Percentiles rank a stretch among this genome's conserved stretches.
These are phyloP conservation scores for Heliopora coerulea DNA, from an alignment of 92 coral and sea anemone species.

Conservation along the genomic window DNA sequence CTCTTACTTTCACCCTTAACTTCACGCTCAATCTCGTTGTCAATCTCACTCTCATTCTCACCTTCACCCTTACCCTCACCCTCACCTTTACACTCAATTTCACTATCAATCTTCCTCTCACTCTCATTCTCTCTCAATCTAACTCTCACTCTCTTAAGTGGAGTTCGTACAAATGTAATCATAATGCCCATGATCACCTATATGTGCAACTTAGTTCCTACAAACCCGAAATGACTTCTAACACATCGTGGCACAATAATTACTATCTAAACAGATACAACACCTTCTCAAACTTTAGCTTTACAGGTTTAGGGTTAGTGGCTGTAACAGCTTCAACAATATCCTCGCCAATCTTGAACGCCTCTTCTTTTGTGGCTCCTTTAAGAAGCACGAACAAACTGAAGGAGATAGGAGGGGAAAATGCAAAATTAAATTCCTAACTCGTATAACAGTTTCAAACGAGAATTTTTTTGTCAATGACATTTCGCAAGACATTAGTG, in stretches of 20 bases:
- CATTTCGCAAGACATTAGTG: not conserved
- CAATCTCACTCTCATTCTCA: too few relatives aligned
- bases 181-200: not conserved
- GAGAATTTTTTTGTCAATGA: not conserved
- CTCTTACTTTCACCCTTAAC: too few relatives aligned
- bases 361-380: slow-evolving; percentile 88
- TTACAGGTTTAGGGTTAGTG: slow-evolving; percentile 89
- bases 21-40: too few relatives aligned
- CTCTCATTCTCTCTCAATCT: too few relatives aligned
- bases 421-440: not conserved
- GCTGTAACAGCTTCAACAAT: slow-evolving; percentile 82
- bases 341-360: slow-evolving; percentile 82
- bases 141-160: too few relatives aligned
- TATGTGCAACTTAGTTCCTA: too few relatives aligned
- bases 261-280: too few relatives aligned
- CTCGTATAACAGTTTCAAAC: too few relatives aligned
- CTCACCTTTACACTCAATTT: too few relatives aligned
- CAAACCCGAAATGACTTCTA: not conserved
- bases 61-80: too few relatives aligned
- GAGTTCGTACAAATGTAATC: too few relatives aligned
- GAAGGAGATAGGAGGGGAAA: not conserved
- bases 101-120: too few relatives aligned
- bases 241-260: not conserved
- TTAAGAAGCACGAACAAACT: slow-evolving; percentile 88
- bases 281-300: slow-evolving; percentile 95